These are phyloP conservation scores for Serilophus lunatus DNA, from an alignment of 2,113 vertebrate species.

Conservation along the genomic window DNA sequence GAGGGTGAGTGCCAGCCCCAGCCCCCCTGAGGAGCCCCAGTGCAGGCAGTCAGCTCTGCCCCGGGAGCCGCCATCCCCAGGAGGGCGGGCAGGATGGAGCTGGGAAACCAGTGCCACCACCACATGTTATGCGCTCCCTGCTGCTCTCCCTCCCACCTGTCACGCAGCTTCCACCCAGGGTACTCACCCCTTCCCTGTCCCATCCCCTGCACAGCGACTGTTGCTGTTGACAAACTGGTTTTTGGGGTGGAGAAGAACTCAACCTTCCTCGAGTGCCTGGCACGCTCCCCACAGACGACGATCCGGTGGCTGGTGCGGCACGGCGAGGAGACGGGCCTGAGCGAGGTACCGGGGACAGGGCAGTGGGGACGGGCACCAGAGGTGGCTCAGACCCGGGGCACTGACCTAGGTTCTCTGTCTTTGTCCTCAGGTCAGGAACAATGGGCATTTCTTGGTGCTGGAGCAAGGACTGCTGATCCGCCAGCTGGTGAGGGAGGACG, in stretches of 20 bases:
- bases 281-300: conserved; percentile 66
- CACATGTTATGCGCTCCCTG: rapidly evolving
- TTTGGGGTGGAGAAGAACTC: conserved; percentile 84
- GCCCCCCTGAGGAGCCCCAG: not conserved
- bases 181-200: not conserved
- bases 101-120: not conserved
- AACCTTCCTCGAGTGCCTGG: conserved; percentile 81
- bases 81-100: rapidly evolving
- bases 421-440: conserved; percentile 49
- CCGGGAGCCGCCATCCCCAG: rapidly evolving
- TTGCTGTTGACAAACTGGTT: conserved; percentile 58
- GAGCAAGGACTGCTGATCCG: conserved; percentile 80
- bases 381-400: rapidly evolving
- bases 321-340: not conserved
- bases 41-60: not conserved
- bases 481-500: conserved; percentile 64
- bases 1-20: conserved; percentile 66
- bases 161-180: not conserved
- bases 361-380: rapidly evolving
- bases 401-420: not conserved
- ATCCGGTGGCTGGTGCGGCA: conserved; percentile 72
- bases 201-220: not conserved
- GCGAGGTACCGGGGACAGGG: conserved; percentile 48
- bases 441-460: conserved; percentile 53
- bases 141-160: not conserved